Evolutionary conservation across 2,888 invertebrate species (phyloP).

Genomic region (Pseudoips prasinana): DNA sequence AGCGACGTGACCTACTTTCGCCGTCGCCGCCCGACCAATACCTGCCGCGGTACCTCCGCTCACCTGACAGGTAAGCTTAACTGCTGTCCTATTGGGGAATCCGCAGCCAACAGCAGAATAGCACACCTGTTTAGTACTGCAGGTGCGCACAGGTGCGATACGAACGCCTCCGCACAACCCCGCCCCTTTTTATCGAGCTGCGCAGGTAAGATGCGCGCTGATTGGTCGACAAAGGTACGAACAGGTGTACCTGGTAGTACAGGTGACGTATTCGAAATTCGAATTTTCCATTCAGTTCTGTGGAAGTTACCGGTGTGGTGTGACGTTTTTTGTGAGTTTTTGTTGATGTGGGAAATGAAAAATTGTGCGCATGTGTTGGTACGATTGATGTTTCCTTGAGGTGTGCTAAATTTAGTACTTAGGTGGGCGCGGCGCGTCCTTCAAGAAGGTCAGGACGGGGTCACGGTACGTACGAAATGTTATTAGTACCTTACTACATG

Average conservation of each 20-base stretch:
- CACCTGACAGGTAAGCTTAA: constrained; percentile 58
- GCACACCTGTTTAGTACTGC: constrained; percentile 47
- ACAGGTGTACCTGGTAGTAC: constrained; percentile 49
- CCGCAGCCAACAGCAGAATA: constrained; percentile 47
- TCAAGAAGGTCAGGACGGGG: constrained; percentile 43
- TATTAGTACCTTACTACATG: neutral
- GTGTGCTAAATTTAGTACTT: constrained; percentile 73
- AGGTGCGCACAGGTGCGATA: constrained; percentile 64
- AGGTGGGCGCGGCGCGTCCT: constrained; percentile 70
- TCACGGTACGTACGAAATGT: constrained; percentile 17
- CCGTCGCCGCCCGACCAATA: constrained; percentile 51
- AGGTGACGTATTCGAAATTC: constrained; percentile 29
- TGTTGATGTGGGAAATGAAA: constrained; percentile 34
- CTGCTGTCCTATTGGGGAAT: constrained; percentile 44
- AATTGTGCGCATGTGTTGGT: constrained; percentile 77
- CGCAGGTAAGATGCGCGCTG: constrained; percentile 78
- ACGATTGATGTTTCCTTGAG: constrained; percentile 80
- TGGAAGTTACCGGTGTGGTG: constrained; percentile 27
- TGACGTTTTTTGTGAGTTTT: constrained; percentile 32
- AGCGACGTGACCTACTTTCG: constrained; percentile 41
- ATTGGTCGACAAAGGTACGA: constrained; percentile 66
- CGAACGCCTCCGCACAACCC: constrained; percentile 52
- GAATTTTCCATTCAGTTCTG: constrained; percentile 35
- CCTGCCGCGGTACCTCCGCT: constrained; percentile 41
- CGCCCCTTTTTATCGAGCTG: constrained; percentile 78